Conservation (phyloP, 2,113 vertebrate genomes). For the Brachyhypopomus gauderio region DNA sequence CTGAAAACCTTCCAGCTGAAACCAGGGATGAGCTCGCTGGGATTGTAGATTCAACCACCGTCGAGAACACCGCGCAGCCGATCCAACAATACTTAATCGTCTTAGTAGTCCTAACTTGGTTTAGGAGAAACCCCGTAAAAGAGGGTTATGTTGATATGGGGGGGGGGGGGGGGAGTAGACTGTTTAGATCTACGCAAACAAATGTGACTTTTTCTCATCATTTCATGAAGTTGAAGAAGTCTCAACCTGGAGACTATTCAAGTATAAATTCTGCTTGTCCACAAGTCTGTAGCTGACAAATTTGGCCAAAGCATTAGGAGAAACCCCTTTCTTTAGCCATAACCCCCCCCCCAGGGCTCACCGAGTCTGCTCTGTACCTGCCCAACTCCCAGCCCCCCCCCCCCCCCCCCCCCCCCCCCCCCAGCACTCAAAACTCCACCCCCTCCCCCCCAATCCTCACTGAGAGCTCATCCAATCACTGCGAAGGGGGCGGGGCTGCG, state of each 20-base stretch:
- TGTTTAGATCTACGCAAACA: conserved; percentile 20
- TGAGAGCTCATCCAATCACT: conserved; percentile 65
- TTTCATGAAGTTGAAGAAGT: background rate
- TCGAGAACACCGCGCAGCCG: conserved; percentile 4
- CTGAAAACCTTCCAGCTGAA: conserved; percentile 38
- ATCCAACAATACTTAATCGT: conserved; percentile 4
- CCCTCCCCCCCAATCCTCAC: conserved; percentile 27
- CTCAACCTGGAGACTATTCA: no score
- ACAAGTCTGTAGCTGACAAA: conserved; percentile 56
- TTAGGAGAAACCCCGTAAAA: conserved; percentile 27
- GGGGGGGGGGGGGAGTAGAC: conserved; percentile 55
- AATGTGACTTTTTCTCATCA: conserved; percentile 49
- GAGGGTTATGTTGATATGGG: conserved; percentile 32
- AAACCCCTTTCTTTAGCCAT: conserved; percentile 67
- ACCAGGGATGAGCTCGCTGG: conserved; percentile 21
- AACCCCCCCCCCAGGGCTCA: conserved; percentile 62
- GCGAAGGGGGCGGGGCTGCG: conserved; percentile 61
- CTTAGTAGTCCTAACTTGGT: conserved; percentile 39
- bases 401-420: background rate
- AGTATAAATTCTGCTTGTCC: conserved; percentile 58
- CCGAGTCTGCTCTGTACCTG: conserved; percentile 34
- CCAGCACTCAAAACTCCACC: background rate
- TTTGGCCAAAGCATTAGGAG: conserved; percentile 58
- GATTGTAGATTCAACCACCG: conserved; percentile 13
- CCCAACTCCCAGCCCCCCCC: background rate